Conservation (phyloP, 2,888 invertebrate genomes). For the Ophioninae sp. region DNA sequence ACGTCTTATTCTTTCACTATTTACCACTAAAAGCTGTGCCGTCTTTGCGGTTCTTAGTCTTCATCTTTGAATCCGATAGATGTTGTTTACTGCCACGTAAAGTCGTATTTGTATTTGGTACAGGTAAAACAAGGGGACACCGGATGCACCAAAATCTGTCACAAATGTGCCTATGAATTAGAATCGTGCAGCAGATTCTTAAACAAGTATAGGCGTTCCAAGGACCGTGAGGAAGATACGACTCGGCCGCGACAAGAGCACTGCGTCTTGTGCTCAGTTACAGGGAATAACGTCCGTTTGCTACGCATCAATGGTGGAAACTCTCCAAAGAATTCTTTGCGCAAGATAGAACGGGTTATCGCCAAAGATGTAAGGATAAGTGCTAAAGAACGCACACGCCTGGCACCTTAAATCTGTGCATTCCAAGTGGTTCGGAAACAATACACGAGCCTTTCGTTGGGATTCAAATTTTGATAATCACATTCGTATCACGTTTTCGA, state of each 20-base stretch:
- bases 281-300: slow-evolving; percentile 65
- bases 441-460: not conserved
- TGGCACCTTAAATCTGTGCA: too few species aligned
- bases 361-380: slow-evolving; percentile 69
- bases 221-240: not conserved
- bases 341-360: slow-evolving; percentile 71
- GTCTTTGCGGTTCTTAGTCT: not conserved
- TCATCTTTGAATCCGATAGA: not conserved
- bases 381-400: not conserved
- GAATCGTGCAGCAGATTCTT: slow-evolving; percentile 76
- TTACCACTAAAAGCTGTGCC: not conserved
- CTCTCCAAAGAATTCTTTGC: slow-evolving; percentile 64
- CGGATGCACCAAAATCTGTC: slow-evolving; percentile 73
- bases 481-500: not conserved
- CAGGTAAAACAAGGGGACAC: slow-evolving; percentile 59
- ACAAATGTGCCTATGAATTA: slow-evolving; percentile 78
- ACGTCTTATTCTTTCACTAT: not conserved
- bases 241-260: not conserved
- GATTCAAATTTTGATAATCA: not conserved
- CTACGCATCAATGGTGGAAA: slow-evolving; percentile 72
- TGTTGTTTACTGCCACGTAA: not conserved
- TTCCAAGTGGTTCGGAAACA: not conserved
- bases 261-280: slow-evolving; percentile 28
- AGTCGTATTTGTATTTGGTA: not conserved
- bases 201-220: slow-evolving; percentile 68